Evolutionary conservation across 2,113 vertebrate species (phyloP).

Genomic region (Forbesichthys papilliferus): DNA sequence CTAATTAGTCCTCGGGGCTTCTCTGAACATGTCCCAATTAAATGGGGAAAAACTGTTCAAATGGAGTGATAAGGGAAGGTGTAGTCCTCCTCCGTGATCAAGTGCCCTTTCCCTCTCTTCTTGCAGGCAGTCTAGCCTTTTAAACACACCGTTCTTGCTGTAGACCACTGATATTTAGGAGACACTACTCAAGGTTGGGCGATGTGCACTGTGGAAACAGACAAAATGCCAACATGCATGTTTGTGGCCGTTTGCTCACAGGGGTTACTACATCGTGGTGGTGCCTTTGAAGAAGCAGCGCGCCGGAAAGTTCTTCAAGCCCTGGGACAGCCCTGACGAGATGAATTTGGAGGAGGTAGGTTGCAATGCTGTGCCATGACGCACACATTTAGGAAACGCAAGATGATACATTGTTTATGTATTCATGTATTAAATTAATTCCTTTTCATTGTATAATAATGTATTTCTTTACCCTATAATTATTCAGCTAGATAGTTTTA

Average conservation of each 20-base stretch:
- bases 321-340: slow-evolving; percentile 95
- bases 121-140: not conserved
- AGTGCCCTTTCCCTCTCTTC: slow-evolving; percentile 5
- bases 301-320: slow-evolving; percentile 92
- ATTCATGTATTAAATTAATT: too few relatives aligned
- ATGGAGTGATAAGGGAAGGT: slow-evolving; percentile 27
- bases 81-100: slow-evolving; percentile 24
- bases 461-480: too few relatives aligned
- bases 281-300: slow-evolving; percentile 97
- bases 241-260: slow-evolving; percentile 54
- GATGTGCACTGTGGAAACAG: too few relatives aligned
- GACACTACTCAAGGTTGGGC: not conserved
- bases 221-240: not conserved
- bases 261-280: slow-evolving; percentile 96
- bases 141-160: not conserved
- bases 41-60: slow-evolving; percentile 11
- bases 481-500: not conserved
- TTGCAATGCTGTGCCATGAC: not conserved
- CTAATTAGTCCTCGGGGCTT: slow-evolving; percentile 52
- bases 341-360: slow-evolving; percentile 98
- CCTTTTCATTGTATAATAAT: too few relatives aligned
- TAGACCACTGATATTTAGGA: not conserved
- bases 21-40: slow-evolving; percentile 38
- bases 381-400: not conserved
- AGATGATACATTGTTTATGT: too few relatives aligned